Evolutionary conservation across 2,113 vertebrate genomes (phyloP).

Genomic region (Condylura cristata): DNA sequence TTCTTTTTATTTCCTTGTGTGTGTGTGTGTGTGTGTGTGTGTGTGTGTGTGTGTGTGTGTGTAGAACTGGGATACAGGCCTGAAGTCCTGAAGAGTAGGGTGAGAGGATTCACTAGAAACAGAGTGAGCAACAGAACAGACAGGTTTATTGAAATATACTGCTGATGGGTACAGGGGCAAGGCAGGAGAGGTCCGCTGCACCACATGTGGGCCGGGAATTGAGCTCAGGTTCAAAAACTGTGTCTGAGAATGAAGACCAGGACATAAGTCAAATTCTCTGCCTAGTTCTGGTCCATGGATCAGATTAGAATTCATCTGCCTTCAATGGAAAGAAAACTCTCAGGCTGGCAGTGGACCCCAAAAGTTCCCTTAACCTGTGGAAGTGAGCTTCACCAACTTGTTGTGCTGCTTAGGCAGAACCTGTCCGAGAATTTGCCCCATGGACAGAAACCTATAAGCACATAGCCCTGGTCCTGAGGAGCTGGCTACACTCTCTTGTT

Average conservation of each 20-base stretch:
- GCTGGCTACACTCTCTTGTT: not conserved
- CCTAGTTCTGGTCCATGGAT: not conserved
- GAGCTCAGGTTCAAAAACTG: no score
- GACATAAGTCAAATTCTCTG: not conserved
- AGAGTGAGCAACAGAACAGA: no score
- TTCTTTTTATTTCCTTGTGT: no score
- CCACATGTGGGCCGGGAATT: no score
- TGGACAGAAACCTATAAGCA: not conserved
- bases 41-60: no score
- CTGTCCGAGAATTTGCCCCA: not conserved
- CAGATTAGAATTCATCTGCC: not conserved
- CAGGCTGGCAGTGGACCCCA: fast-evolving
- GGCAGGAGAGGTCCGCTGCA: no score
- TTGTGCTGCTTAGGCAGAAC: not conserved
- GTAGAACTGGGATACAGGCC: no score
- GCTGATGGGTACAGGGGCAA: no score
- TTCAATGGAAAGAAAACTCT: not conserved
- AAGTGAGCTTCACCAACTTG: not conserved
- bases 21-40: no score
- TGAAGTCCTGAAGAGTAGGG: no score
- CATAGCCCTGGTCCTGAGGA: fast-evolving
- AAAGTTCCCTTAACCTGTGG: not conserved
- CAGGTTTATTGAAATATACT: no score
- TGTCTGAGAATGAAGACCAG: not conserved
- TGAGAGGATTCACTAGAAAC: no score